Evolutionary conservation across 2,797 vertebrate species (phyloP).

Genomic region (Onychomys torridus): DNA sequence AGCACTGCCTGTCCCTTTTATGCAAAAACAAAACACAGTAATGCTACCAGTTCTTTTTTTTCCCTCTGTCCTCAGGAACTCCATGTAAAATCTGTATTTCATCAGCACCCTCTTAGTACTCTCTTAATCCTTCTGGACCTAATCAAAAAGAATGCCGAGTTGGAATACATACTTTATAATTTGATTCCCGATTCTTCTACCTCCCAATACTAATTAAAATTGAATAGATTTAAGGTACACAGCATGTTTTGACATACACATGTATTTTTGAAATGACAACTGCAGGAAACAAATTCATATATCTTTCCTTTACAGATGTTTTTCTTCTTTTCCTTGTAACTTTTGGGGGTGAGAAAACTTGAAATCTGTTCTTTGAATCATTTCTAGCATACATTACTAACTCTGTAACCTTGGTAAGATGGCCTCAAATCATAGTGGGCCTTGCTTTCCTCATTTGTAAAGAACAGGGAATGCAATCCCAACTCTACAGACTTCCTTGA

Average conservation of each 20-base stretch:
- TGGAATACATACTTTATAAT: background rate
- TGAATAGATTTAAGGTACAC: background rate
- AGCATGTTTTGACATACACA: background rate
- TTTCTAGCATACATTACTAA: background rate
- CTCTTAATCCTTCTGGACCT: background rate
- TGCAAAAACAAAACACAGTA: background rate
- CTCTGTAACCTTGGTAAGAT: background rate
- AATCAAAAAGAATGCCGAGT: background rate
- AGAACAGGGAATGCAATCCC: background rate
- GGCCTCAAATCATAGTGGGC: background rate
- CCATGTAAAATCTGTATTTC: constrained; percentile 12
- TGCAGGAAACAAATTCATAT: background rate
- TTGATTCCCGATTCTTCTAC: background rate
- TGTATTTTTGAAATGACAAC: background rate
- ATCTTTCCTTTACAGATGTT: background rate
- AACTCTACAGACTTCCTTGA: background rate
- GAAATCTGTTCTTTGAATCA: background rate
- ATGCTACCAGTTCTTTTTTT: background rate
- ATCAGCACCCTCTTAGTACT: background rate
- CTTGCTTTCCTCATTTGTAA: constrained; percentile 34
- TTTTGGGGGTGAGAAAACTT: background rate
- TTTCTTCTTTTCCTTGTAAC: background rate
- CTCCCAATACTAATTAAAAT: background rate
- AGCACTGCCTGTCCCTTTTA: background rate
- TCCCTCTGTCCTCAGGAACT: background rate